A percentile compares a stretch with the other conserved stretches of the same genome.
Evolutionary conservation across 2,888 invertebrate genomes (phyloP).

Genomic region (Conomelus anceps): DNA sequence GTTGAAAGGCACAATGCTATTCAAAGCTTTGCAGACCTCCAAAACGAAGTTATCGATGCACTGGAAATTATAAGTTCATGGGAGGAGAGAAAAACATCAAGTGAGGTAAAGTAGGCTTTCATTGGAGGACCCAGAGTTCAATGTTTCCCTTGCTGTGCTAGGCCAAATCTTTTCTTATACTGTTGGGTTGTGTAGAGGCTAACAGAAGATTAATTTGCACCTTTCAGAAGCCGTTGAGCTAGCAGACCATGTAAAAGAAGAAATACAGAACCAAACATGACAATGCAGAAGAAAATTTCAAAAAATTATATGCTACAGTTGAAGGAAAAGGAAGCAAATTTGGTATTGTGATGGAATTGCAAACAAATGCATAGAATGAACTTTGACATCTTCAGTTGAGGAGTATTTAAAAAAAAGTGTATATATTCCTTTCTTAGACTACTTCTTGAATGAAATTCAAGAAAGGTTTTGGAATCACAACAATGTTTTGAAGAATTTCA

Average conservation of each 20-base stretch:
- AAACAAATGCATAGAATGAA: neutral
- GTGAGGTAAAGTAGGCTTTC: neutral
- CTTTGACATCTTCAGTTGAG: neutral
- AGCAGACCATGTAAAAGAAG: slow-evolving; percentile 7
- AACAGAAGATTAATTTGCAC: slow-evolving; percentile 12
- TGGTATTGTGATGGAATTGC: neutral
- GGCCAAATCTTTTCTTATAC: slow-evolving; percentile 13
- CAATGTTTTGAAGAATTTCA: no score
- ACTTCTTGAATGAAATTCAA: no score
- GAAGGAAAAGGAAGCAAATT: neutral
- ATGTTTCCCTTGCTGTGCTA: slow-evolving; percentile 4
- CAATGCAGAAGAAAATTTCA: slow-evolving; percentile 13
- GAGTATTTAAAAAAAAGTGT: no score
- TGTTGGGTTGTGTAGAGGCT: slow-evolving; percentile 9
- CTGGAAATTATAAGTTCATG: neutral
- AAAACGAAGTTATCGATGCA: neutral
- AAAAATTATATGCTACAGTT: neutral
- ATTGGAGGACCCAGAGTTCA: slow-evolving; percentile 1
- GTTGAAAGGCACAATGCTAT: neutral
- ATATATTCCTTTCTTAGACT: no score
- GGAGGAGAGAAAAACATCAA: neutral
- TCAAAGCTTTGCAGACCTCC: slow-evolving; percentile 8
- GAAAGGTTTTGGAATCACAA: no score
- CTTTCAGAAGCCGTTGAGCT: slow-evolving; percentile 4
- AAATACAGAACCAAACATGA: slow-evolving; percentile 5